Conservation (phyloP, 2,797 vertebrate species). For the Poecilia gillii region DNA sequence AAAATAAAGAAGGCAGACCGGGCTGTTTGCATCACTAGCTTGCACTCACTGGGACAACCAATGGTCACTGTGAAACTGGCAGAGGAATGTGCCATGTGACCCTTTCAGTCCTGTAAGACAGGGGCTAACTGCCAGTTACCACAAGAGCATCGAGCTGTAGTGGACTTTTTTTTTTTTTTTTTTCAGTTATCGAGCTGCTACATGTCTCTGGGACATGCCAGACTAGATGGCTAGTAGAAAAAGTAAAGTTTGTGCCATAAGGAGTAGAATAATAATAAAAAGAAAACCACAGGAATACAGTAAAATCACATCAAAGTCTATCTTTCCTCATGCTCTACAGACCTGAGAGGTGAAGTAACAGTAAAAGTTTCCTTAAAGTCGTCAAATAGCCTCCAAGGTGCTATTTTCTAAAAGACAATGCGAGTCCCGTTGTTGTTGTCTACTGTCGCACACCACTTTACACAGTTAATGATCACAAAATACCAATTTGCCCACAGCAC, state of each 20-base stretch:
- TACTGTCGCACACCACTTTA: slow-evolving; percentile 46
- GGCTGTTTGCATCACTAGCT: not conserved
- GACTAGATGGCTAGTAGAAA: not conserved
- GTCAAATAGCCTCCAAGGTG: slow-evolving; percentile 13
- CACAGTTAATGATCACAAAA: slow-evolving; percentile 48
- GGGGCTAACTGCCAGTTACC: not conserved
- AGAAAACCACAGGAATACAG: not conserved
- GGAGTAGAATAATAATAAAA: not conserved
- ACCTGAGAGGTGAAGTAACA: not conserved
- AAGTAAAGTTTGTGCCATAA: not conserved
- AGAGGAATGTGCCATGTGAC: not conserved
- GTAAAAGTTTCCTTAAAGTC: slow-evolving; percentile 13
- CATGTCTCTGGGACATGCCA: not conserved
- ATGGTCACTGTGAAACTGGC: not conserved
- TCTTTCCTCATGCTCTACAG: not conserved
- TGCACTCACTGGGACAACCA: not conserved
- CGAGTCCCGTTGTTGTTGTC: slow-evolving; percentile 47
- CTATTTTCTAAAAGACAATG: slow-evolving; percentile 13
- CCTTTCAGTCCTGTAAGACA: not conserved
- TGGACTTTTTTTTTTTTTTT: not conserved
- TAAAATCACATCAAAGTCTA: not conserved
- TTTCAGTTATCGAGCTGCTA: not conserved
- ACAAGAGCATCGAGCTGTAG: not conserved
- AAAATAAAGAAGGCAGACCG: not conserved
- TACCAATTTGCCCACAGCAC: slow-evolving; percentile 60